Base-by-base conservation (phyloP, 2,888 invertebrate species). In the Allophyes oxyacanthae region DNA sequence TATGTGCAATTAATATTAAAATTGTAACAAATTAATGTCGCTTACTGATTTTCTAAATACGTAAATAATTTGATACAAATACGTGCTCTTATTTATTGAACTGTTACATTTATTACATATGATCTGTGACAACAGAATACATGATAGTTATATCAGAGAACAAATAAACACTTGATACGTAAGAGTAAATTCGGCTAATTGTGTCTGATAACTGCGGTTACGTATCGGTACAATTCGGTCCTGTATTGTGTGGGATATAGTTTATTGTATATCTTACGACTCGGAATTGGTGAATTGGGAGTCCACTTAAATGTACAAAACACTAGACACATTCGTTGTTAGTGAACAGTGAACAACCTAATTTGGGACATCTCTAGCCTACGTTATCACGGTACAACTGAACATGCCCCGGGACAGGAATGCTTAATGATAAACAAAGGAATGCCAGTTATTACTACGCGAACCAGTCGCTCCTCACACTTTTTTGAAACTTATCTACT, bases 301-400 rank as follows among this genome's bases (percentile, higher is more conserved):
- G 66, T 74, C 57, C 73, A 73, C 79, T 83, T 79, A 81, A 57
- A 74, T 70, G 81, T 86, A 81, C n/a, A n/a, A 84, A 71, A 85
- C 75, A 81, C 84, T 87, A 86, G 82, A 88, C 86, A 87, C 85
- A 87, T 92, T 93, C 92, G 93, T 93, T 93, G 93, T 92, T 85
- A 80, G 79, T 85, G 85, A 91, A 92, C 92, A 93, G 93, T 85
- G 85, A 91, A 92, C 92, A 93, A 92, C 89, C 91, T 89, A 88
- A 83, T 81, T 79, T 81, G 88, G 91, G 87, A 87, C 83, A 80
- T 78, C 78, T 61, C 77, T 83, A 80, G 65, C 66, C 75, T 73
- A 77, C 52, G 25, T 36, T 48, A 60, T 59, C 57, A 63, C 43
- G 59, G 56, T 52, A 64, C 59, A 64, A 66, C 62, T 61, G 52